Evolutionary conservation across 2,888 invertebrate genomes (phyloP), one percentile per base, ranked within the genome.

Genomic region (Stenichneumon culpator): DNA sequence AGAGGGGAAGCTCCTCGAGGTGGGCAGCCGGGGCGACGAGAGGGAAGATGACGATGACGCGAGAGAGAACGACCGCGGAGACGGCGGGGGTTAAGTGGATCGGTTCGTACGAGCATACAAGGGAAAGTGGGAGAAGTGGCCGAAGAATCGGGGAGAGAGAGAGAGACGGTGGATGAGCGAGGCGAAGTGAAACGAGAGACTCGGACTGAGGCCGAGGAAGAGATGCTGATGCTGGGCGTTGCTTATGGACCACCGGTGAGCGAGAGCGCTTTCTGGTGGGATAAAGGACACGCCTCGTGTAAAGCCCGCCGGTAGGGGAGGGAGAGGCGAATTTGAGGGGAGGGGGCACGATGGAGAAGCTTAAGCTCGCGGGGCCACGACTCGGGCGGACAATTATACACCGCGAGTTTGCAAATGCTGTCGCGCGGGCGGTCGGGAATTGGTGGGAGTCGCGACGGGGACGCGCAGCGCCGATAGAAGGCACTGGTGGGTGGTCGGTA

Each of bases 321-420:
- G n/a, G 28, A 75, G 22, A 70, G 47, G 32, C 36, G 52, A n/a
- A 68, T 52, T 9, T 16, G n/a, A 50, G 60, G 75, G 54, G 69
- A 44, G 82, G 19, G 52, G 28, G 36, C 22, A 28, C 14, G 50
- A 32, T 4, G 47, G 50, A 32, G 57, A 57, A 44, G 19, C 57
- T 50, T 67, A 47, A 73, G 47, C 74, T 69, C 79, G 79, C 39
- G 57, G 72, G 79, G 74, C 65, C 65, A 74, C 83, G 81, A 86
- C 72, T 77, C 77, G 67, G 73, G 72, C 88, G 91, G 91, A 90
- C 92, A 92, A 92, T 93, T 93, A 92, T 92, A 92, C 90, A 90
- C 91, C 25, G 89, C 89, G 89, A 91, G 91, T 92, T 92, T 91
- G 91, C 91, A 91, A 92, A 92, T 91, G 90, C 90, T 90, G 89